Evolutionary conservation across 2,888 invertebrate genomes (phyloP).

Genomic region (Magallana nippona): DNA sequence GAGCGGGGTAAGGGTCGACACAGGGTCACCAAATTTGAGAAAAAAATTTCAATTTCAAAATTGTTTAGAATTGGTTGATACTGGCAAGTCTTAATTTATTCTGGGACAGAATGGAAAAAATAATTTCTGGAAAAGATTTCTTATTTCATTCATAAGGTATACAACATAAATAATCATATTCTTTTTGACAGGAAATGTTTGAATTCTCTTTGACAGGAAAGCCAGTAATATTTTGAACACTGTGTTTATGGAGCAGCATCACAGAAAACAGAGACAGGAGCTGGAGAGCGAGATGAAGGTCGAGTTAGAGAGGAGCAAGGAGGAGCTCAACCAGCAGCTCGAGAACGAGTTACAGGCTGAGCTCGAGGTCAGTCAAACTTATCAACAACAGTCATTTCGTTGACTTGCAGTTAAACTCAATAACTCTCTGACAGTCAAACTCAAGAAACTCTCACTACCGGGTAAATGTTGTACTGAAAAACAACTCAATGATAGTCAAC

Average conservation of each 20-base stretch:
- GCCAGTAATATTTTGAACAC: slow-evolving; percentile 71
- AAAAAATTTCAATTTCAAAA: too few species aligned
- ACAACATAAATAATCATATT: too few species aligned
- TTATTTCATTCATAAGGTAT: not conserved
- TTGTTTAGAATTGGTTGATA: too few species aligned
- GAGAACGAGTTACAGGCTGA: slow-evolving; percentile 73
- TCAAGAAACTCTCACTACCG: too few species aligned
- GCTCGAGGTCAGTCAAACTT: slow-evolving; percentile 63
- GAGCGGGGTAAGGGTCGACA: slow-evolving; percentile 67
- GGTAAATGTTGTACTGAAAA: too few species aligned
- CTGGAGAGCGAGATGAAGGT: slow-evolving; percentile 75
- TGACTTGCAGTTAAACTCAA: too few species aligned
- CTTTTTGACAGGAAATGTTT: too few species aligned
- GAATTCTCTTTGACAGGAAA: slow-evolving; percentile 54
- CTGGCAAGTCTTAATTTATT: too few species aligned
- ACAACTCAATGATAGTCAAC: too few species aligned
- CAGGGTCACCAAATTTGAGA: too few species aligned
- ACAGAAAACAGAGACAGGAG: slow-evolving; percentile 72
- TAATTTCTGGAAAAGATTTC: not conserved
- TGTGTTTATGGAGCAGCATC: slow-evolving; percentile 72
- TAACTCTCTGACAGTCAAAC: too few species aligned
- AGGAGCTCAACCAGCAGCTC: slow-evolving; percentile 73
- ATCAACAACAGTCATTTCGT: not conserved
- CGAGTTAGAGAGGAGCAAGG: slow-evolving; percentile 73
- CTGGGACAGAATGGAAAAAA: too few species aligned